These are phyloP conservation scores for Artemia sp. DNA, from an alignment of 2,888 invertebrate species.

Conservation along the genomic window DNA sequence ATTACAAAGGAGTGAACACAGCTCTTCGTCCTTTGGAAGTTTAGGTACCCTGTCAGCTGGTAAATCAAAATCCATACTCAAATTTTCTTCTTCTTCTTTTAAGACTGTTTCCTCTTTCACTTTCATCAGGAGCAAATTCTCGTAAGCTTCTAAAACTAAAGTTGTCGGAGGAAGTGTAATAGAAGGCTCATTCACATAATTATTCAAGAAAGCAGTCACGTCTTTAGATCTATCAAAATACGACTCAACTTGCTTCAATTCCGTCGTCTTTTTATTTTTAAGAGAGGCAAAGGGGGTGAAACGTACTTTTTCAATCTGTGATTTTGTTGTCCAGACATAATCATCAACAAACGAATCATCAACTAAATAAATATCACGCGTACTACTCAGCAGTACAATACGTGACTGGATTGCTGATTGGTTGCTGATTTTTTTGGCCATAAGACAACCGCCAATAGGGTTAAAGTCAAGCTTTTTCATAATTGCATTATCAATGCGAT, in stretches of 20 bases:
- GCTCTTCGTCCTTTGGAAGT: conserved; percentile 1
- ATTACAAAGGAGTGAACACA: neutral
- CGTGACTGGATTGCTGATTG: neutral
- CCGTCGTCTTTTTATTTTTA: neutral
- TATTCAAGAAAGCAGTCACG: neutral
- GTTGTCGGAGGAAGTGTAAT: conserved; percentile 9
- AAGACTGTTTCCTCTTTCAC: neutral
- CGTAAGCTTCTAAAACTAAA: neutral
- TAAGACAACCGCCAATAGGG: conserved; percentile 6
- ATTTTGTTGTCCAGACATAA: neutral
- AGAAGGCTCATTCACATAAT: conserved; percentile 14
- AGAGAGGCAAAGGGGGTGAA: conserved; percentile 7
- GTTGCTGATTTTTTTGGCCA: neutral
- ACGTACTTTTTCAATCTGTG: conserved; percentile 5
- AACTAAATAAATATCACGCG: neutral
- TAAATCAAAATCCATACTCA: neutral
- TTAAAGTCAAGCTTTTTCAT: conserved; percentile 9
- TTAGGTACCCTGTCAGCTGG: neutral
- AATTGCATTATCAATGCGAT: neutral
- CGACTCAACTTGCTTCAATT: neutral
- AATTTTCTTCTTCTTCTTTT: neutral
- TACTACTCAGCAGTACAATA: neutral
- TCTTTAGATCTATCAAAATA: conserved; percentile 5
- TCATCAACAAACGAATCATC: conserved; percentile 1
- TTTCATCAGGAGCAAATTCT: neutral